Evolutionary conservation across 2,113 vertebrate species (phyloP).

Genomic region (Glareola pratincola): DNA sequence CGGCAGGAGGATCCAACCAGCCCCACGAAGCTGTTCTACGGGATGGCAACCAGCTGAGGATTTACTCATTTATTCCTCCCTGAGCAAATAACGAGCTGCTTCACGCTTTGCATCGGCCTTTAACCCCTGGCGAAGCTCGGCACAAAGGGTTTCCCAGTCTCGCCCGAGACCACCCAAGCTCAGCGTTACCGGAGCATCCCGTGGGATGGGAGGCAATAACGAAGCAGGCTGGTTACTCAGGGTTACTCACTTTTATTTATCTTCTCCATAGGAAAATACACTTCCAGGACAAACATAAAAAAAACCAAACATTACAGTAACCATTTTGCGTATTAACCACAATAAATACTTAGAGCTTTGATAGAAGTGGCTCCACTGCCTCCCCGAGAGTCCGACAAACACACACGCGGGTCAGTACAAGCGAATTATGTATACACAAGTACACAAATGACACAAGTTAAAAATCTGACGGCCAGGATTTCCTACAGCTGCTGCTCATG

Average conservation of each 20-base stretch:
- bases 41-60: not conserved
- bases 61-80: not conserved
- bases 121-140: not conserved
- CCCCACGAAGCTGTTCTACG: rapidly evolving
- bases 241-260: conserved; percentile 40
- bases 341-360: not conserved
- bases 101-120: rapidly evolving
- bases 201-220: not conserved
- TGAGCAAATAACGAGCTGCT: rapidly evolving
- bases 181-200: not conserved
- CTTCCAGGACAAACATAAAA: not conserved
- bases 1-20: not conserved
- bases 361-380: not conserved
- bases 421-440: rapidly evolving
- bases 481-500: not conserved
- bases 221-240: not conserved
- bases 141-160: rapidly evolving
- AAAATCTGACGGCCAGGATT: not conserved
- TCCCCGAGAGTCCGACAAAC: not conserved
- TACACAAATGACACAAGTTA: not conserved
- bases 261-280: not conserved
- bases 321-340: not conserved
- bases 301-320: not conserved
- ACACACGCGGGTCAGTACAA: not conserved
- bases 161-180: not conserved